Evolutionary conservation across 2,113 vertebrate genomes (phyloP), one percentile per base, ranked within the genome.

Genomic region (Syrmaticus mikado): DNA sequence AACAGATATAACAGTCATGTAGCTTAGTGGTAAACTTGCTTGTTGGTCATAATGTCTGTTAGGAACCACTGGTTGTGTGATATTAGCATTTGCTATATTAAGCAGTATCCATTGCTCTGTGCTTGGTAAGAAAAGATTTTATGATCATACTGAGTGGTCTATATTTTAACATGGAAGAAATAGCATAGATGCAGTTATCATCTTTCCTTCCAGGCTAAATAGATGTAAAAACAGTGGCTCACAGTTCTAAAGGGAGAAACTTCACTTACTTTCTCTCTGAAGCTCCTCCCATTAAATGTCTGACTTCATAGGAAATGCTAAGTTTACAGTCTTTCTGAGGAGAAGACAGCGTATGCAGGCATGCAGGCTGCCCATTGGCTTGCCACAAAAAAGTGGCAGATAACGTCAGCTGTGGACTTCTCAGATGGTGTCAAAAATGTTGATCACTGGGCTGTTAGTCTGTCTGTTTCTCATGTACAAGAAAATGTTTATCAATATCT

Each of bases 391-490:
- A 85, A 68, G 7, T 57, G 32, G 38, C 32, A 61, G 50, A 45
- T 12, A 67, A 22, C 0, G 1, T 32, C 43, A 57, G 36, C 12
- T 41, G 21, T 50, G 14, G 7, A 46, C 19, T 50, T 80, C 27
- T 17, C 60, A 92, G 40, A 65, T 5, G 2, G 24, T 57, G 3
- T 80, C 28, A 17, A 65, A 92, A 50, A 72, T 6, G 2, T 28
- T 57, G 3, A 52, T 57, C 21, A 65, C 8, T 15, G 19, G 13
- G 19, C 16, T 18, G 38, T 11, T 16, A 55, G 27, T 50, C 61
- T 90, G 78, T 30, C 7, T 4, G 5, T 52, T 83, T 58, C 1
- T 0, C 13, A 2, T 1, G 19, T 66, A 57, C 12, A 81, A 82
- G 16, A 2, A 55, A 46, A 61, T 17, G 17, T 6, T 36, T 57